Evolutionary conservation across 1,140 invertebrate genomes (phyloP).

Genomic region (Cyphomyrmex costatus): DNA sequence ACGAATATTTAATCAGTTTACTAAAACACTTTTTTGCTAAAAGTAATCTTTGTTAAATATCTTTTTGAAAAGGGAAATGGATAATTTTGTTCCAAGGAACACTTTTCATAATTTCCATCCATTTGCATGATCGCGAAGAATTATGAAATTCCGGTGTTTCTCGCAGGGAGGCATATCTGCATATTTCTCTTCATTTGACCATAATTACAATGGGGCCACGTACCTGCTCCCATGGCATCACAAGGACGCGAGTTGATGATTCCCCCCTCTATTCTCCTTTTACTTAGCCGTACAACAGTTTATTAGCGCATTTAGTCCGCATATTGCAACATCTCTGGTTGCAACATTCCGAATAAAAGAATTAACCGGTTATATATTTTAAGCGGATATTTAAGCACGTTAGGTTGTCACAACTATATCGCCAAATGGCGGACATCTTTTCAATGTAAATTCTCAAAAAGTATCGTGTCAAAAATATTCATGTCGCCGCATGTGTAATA

Average conservation of each 20-base stretch:
- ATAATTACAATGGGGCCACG: constrained; percentile 70
- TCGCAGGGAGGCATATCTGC: constrained; percentile 58
- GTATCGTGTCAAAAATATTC: constrained; percentile 15
- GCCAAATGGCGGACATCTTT: constrained; percentile 6
- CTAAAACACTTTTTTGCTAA: too few species aligned
- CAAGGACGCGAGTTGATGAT: constrained; percentile 48
- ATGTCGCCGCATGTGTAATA: background rate
- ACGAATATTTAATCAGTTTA: too few species aligned
- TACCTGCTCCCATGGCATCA: constrained; percentile 59
- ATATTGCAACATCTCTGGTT: background rate
- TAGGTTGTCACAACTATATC: constrained; percentile 21
- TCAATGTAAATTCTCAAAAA: constrained; percentile 6
- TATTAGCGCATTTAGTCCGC: constrained; percentile 53
- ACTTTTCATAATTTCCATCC: constrained; percentile 17
- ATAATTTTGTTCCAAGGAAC: background rate
- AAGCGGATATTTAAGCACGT: background rate
- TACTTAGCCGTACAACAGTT: constrained; percentile 53
- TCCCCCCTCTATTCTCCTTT: constrained; percentile 28
- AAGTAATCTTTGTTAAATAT: background rate
- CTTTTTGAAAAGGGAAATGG: background rate
- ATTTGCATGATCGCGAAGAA: constrained; percentile 25
- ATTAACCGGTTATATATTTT: constrained; percentile 7
- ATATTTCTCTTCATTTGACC: constrained; percentile 50
- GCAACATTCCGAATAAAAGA: constrained; percentile 22
- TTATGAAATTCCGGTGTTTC: constrained; percentile 18